A percentile compares a stretch with the other conserved stretches of the same genome.
These are phyloP conservation scores for Leptinotarsa lineolata DNA, from an alignment of 1,140 invertebrate genomes.

Conservation along the genomic window DNA sequence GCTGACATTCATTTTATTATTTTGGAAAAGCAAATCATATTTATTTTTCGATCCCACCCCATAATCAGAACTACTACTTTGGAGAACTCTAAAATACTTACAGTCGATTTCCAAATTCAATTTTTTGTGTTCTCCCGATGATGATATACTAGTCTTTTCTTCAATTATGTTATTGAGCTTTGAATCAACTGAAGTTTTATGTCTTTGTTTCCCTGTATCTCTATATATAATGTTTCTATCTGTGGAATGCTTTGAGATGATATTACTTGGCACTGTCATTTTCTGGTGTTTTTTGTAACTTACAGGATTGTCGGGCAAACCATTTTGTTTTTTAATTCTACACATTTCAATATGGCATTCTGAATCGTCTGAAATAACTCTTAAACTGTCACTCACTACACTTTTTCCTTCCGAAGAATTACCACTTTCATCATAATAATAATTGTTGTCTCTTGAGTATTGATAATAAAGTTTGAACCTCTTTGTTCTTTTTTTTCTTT, in stretches of 20 bases:
- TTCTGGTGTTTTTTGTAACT: background rate
- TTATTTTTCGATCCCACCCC: background rate
- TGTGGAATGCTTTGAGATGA: background rate
- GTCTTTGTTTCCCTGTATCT: background rate
- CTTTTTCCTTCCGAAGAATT: constrained; percentile 31
- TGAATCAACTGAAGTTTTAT: background rate
- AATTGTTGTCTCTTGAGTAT: constrained; percentile 29
- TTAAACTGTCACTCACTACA: constrained; percentile 31
- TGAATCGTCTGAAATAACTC: constrained; percentile 31
- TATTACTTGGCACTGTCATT: too few relatives aligned
- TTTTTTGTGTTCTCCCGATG: background rate
- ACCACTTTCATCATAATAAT: background rate
- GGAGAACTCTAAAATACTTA: background rate
- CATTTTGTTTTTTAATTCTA: background rate
- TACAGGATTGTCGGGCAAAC: background rate
- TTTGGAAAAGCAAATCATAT: background rate
- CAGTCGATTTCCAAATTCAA: background rate
- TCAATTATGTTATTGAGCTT: constrained; percentile 9
- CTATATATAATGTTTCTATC: background rate
- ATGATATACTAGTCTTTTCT: background rate
- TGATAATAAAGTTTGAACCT: constrained; percentile 35
- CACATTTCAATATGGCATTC: constrained; percentile 6
- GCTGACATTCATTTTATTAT: background rate
- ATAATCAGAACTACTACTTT: constrained; percentile 12
- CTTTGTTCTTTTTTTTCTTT: constrained; percentile 30